Conservation (phyloP, 2,113 vertebrate genomes). For the Mirounga angustirostris region DNA sequence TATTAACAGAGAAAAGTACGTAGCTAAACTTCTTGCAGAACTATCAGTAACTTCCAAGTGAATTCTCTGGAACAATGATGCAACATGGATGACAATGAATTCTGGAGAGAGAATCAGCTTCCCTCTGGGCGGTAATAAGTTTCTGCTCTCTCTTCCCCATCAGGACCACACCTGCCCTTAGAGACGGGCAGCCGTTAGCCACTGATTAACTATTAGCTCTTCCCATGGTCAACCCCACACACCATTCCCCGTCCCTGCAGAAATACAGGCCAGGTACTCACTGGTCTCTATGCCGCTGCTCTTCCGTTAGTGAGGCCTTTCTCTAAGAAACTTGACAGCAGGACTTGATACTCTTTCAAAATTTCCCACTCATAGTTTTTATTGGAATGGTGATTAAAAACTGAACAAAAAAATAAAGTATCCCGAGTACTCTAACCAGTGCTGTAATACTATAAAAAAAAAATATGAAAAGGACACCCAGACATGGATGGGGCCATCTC, state of each 20-base stretch:
- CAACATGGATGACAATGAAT: background rate
- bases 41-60: background rate
- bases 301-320: background rate
- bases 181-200: background rate
- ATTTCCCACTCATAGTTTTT: background rate
- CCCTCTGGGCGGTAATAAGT: rapidly evolving
- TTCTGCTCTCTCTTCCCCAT: background rate
- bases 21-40: background rate
- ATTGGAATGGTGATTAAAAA: background rate
- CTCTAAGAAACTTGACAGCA: background rate
- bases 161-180: background rate
- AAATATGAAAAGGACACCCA: background rate
- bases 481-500: background rate
- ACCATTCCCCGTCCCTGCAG: background rate
- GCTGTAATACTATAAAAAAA: background rate
- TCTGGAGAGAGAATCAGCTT: background rate
- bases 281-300: background rate
- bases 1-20: background rate
- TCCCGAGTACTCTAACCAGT: background rate
- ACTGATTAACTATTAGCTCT: background rate
- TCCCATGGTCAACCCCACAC: background rate
- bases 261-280: background rate
- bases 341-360: background rate
- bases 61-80: background rate
- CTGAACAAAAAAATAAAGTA: background rate